phyloP scores from a whole-genome alignment of 2,888 invertebrate species.

The Laothoe populi region DNA sequence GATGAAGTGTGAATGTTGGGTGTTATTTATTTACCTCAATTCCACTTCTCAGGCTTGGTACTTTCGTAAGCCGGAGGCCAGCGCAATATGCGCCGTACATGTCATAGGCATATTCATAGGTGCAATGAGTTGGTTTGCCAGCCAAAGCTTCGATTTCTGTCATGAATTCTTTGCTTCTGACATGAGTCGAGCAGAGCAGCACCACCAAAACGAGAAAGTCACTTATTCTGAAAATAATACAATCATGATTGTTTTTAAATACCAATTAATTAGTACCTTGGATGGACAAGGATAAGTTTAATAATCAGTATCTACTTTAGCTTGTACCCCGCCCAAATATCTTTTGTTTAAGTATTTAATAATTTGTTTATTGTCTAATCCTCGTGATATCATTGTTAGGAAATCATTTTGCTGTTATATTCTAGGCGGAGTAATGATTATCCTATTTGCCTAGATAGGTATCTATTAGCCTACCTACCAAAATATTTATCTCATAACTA shows the following conservation, averaged over 20 bases:
- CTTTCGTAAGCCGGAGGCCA: slow-evolving; percentile 69
- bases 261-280: neutral
- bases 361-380: too few species aligned
- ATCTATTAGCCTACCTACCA: too few species aligned
- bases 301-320: too few species aligned
- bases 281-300: too few species aligned
- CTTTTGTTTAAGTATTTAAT: too few species aligned
- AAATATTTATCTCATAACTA: too few species aligned
- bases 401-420: too few species aligned
- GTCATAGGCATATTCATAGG: slow-evolving; percentile 76
- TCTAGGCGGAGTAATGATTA: too few species aligned
- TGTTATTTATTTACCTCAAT: slow-evolving; percentile 74
- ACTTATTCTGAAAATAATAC: slow-evolving; percentile 53
- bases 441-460: too few species aligned
- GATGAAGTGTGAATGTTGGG: slow-evolving; percentile 4
- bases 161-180: slow-evolving; percentile 54
- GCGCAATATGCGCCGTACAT: slow-evolving; percentile 85
- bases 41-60: slow-evolving; percentile 79
- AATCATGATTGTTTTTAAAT: neutral
- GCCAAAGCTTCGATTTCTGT: slow-evolving; percentile 68
- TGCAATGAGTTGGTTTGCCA: slow-evolving; percentile 70
- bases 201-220: slow-evolving; percentile 44
- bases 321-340: too few species aligned
- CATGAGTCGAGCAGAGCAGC: slow-evolving; percentile 43
- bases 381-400: too few species aligned